phyloP scores from a whole-genome alignment of 2,888 invertebrate species.

The Andrena haemorrhoa region DNA sequence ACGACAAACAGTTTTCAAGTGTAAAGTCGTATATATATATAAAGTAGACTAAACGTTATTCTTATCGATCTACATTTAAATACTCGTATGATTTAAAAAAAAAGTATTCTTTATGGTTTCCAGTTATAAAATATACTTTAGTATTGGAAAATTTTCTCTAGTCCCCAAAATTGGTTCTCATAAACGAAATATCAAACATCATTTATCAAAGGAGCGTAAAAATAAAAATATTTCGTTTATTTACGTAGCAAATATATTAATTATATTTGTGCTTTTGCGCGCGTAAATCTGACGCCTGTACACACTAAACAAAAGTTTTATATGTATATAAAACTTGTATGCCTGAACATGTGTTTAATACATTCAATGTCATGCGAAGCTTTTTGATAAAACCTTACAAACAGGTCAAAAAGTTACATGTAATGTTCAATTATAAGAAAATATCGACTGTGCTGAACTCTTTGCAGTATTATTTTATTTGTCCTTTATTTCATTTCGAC shows the following conservation, averaged over 20 bases:
- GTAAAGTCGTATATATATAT: not conserved
- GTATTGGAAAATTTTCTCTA: slow-evolving; percentile 18
- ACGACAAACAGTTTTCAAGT: slow-evolving; percentile 5
- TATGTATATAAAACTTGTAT: slow-evolving; percentile 14
- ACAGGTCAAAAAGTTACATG: slow-evolving; percentile 1
- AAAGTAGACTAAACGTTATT: slow-evolving; percentile 1
- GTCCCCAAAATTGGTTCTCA: slow-evolving; percentile 13
- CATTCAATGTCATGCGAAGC: not conserved
- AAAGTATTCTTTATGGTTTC: slow-evolving; percentile 6
- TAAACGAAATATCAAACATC: slow-evolving; percentile 4
- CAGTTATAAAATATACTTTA: slow-evolving; percentile 27
- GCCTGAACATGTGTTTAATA: slow-evolving; percentile 11
- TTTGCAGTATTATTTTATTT: slow-evolving; percentile 8
- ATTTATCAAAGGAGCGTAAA: not conserved
- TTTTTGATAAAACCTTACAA: slow-evolving; percentile 21
- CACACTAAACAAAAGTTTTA: slow-evolving; percentile 5
- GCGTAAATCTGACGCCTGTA: not conserved
- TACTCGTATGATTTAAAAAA: slow-evolving; percentile 17
- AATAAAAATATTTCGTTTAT: too few relatives aligned
- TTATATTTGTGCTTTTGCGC: not conserved
- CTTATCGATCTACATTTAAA: slow-evolving; percentile 27
- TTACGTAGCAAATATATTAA: not conserved
- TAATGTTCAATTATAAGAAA: slow-evolving; percentile 12
- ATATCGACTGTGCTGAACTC: slow-evolving; percentile 14
- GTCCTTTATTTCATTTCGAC: slow-evolving; percentile 15